phyloP scores from a whole-genome alignment of 2,888 invertebrate genomes.

The Dioctria rufipes region DNA sequence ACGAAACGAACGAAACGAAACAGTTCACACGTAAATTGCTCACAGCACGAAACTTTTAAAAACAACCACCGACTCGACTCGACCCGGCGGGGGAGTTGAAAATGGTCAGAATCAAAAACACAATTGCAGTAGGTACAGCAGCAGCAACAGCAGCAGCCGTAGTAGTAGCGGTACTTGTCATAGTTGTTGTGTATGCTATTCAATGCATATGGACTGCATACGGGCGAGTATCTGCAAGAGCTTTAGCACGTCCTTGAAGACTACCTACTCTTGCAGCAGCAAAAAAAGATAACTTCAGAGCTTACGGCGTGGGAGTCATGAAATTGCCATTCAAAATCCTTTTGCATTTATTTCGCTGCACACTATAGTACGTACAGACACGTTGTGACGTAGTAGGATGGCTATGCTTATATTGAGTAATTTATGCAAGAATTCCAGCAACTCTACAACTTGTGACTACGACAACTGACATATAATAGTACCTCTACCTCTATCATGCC shows the following conservation, averaged over 20 bases:
- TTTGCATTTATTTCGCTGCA: background rate
- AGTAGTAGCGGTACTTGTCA: too few relatives aligned
- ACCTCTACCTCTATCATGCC: too few relatives aligned
- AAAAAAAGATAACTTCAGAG: constrained; percentile 18
- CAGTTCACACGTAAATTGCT: background rate
- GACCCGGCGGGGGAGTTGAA: background rate
- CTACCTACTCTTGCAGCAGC: constrained; percentile 10
- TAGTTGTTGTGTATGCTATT: constrained; percentile 4
- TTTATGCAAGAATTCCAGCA: constrained; percentile 33
- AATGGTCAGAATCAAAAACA: background rate
- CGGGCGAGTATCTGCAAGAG: constrained; percentile 31
- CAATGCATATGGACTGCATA: constrained; percentile 20
- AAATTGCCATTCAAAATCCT: constrained; percentile 49
- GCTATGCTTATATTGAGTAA: background rate
- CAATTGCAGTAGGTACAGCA: background rate
- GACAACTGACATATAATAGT: too few relatives aligned
- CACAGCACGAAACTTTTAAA: background rate
- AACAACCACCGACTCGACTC: constrained; percentile 9
- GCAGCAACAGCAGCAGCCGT: too few relatives aligned
- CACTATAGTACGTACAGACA: constrained; percentile 6
- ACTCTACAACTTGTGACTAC: background rate
- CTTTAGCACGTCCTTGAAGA: constrained; percentile 52
- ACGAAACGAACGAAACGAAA: constrained; percentile 7
- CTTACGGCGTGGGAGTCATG: constrained; percentile 36
- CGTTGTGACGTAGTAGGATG: background rate